phyloP scores from a whole-genome alignment of 2,113 vertebrate species.

The Syngnathus floridae region DNA sequence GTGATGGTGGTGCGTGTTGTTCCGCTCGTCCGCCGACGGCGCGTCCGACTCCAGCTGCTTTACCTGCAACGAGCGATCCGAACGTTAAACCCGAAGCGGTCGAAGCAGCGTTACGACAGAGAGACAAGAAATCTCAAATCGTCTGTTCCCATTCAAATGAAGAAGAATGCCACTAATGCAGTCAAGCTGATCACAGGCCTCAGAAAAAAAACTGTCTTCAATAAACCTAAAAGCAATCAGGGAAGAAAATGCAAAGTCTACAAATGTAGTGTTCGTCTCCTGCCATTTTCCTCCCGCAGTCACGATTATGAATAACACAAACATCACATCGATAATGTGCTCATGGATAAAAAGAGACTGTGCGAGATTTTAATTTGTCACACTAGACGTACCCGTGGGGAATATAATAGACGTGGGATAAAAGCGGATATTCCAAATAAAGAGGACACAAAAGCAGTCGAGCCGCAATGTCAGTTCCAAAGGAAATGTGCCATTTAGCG shows the following conservation, averaged over 20 bases:
- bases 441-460: slow-evolving; percentile 17
- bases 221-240: not conserved
- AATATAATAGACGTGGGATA: not conserved
- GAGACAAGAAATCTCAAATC: not conserved
- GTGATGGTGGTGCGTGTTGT: slow-evolving; percentile 70
- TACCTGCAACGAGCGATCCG: slow-evolving; percentile 56
- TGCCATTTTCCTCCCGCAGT: not conserved
- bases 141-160: not conserved
- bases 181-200: not conserved
- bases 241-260: not conserved
- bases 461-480: slow-evolving; percentile 28
- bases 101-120: not conserved
- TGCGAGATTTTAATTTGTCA: not conserved
- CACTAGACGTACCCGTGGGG: not conserved
- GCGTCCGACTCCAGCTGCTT: slow-evolving; percentile 89
- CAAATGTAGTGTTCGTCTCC: not conserved
- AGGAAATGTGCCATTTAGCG: slow-evolving; percentile 25
- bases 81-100: not conserved
- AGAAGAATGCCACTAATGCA: not conserved
- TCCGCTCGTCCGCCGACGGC: slow-evolving; percentile 79
- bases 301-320: slow-evolving; percentile 3
- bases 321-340: slow-evolving; percentile 2
- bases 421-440: slow-evolving; percentile 6
- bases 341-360: not conserved
- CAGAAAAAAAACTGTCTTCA: too few relatives aligned